Evolutionary conservation across 2,797 vertebrate genomes (phyloP).

Genomic region (Pseudocheirus occidentalis): DNA sequence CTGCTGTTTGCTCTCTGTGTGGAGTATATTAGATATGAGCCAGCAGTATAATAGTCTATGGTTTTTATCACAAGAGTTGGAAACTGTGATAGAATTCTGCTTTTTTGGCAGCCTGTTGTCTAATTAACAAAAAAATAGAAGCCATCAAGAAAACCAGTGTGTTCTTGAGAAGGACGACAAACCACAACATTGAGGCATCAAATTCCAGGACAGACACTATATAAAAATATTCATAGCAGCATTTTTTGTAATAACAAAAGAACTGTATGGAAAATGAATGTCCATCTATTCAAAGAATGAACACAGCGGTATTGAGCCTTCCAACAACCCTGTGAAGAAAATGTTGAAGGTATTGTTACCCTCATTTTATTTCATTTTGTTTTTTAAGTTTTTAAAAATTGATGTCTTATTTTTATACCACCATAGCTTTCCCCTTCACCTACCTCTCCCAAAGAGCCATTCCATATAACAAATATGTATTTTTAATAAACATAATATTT

Average conservation of each 20-base stretch:
- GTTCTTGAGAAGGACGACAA: not conserved
- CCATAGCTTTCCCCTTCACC: too few species aligned
- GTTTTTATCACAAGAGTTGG: not conserved
- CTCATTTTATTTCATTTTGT: too few species aligned
- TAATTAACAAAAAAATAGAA: not conserved
- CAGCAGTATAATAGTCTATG: not conserved
- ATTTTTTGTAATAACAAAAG: not conserved
- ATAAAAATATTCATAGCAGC: not conserved
- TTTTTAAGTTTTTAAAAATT: too few species aligned
- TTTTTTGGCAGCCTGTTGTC: not conserved
- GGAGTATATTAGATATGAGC: conserved; percentile 1
- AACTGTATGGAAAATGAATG: not conserved
- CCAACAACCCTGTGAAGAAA: too few species aligned
- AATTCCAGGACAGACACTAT: not conserved
- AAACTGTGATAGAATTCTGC: not conserved
- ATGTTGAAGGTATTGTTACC: too few species aligned
- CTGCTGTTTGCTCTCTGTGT: not conserved
- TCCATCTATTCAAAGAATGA: not conserved
- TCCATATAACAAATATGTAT: too few species aligned
- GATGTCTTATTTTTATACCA: too few species aligned
- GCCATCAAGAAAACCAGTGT: not conserved
- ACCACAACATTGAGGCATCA: not conserved
- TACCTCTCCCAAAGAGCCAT: too few species aligned
- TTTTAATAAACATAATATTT: too few species aligned
- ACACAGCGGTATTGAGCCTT: not conserved